Evolutionary conservation across 2,797 vertebrate species (phyloP), one percentile per base, ranked within the genome.

Genomic region (Anniella stebbinsi): DNA sequence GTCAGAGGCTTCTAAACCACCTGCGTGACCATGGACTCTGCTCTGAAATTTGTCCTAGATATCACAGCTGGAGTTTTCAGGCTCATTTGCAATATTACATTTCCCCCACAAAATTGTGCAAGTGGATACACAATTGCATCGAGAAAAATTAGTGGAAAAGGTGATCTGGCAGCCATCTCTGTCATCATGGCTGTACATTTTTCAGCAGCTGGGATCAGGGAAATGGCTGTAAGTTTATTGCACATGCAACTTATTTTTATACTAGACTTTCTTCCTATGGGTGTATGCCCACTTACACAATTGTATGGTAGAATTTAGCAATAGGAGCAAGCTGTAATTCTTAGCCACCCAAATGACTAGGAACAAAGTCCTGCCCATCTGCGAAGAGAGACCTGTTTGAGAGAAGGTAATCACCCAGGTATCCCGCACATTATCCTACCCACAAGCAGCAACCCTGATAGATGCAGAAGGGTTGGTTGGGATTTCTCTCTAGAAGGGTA

Each of bases 41-140:
- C 13, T 51, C 9, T 0, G 0, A 5, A 2, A 0, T 67, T 23
- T 66, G 3, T 13, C 0, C 0, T 5, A 63, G n/a, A n/a, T 0
- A 0, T n/a, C 17, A 80, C 75, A 48, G 33, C 41, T 8, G 12
- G 70, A 30, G 30, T 54, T n/a, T 75, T 75, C 17, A 82, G n/a
- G 12, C 36, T n/a, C 18, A 11, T 38, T 87, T 38, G n/a, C 78
- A 81, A 13, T n/a, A 67, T 15, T 17, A 86, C 70, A 10, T 33
- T 73, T 86, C 36, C 25, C 33, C 84, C 33, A 86, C 30, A 25
- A 57, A 80, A 30, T 12, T 63, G 13, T 36, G 48, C 76, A 86
- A 73, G 10, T 18, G 12, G 38, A n/a, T 57, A 63, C 21, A 48
- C 25, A 87, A 73, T 4, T 76, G 25, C 18, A 76, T 33, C 5